Evolutionary conservation across 1,140 invertebrate genomes (phyloP).

Genomic region (Pygmarrhopalites habei): DNA sequence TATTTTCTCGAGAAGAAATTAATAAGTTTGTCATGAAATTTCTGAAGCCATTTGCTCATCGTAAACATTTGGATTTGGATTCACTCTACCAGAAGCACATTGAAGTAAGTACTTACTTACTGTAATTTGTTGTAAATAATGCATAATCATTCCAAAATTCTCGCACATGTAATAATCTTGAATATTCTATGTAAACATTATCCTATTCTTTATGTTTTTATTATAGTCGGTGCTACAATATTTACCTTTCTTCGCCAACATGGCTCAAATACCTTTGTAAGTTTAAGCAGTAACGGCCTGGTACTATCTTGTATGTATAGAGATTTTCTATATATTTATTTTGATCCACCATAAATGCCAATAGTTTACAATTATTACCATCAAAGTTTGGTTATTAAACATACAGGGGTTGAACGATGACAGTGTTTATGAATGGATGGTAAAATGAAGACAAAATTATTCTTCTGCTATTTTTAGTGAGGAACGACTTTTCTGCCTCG

Average conservation of each 20-base stretch:
- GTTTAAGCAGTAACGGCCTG: too few species aligned
- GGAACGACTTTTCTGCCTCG: constrained; percentile 25
- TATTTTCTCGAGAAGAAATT: constrained; percentile 28
- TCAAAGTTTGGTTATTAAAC: too few species aligned
- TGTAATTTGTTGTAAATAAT: not conserved
- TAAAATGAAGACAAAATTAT: too few species aligned
- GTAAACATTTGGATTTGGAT: constrained; percentile 21
- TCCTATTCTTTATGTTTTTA: too few species aligned
- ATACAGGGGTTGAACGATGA: too few species aligned
- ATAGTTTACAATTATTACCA: too few species aligned
- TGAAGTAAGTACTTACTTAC: constrained; percentile 16
- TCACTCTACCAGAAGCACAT: constrained; percentile 21
- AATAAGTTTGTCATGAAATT: constrained; percentile 25
- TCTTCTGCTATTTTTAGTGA: too few species aligned
- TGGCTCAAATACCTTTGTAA: too few species aligned
- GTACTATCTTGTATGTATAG: too few species aligned
- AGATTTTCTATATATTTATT: too few species aligned
- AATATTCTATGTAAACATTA: too few species aligned
- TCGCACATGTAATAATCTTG: not conserved
- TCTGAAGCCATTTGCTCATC: constrained; percentile 21
- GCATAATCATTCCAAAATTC: not conserved
- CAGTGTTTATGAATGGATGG: too few species aligned
- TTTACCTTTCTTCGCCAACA: constrained; percentile 15
- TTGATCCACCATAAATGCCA: constrained; percentile 21
- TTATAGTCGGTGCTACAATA: constrained; percentile 19